A percentile compares a stretch with the other conserved stretches of the same genome.
Conservation (phyloP, 1,140 invertebrate genomes). For the Mylabris phalerata region DNA sequence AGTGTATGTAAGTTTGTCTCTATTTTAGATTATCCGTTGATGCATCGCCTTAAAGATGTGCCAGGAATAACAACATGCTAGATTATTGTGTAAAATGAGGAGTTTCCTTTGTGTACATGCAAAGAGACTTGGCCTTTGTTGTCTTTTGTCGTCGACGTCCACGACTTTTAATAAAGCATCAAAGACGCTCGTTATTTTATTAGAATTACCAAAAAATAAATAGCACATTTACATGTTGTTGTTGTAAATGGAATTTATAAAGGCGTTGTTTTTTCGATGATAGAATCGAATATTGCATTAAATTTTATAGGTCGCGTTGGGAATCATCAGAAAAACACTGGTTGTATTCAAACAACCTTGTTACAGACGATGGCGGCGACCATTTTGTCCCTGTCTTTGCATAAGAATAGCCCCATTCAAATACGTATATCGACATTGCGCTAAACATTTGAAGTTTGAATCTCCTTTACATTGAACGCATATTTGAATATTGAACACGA, state of each 20-base stretch:
- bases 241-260: background rate
- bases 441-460: conserved; percentile 31
- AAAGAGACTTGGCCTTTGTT: conserved; percentile 9
- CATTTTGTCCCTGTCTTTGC: conserved; percentile 35
- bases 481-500: conserved; percentile 28
- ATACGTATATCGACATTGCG: conserved; percentile 22
- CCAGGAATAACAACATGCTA: conserved; percentile 18
- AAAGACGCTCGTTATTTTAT: conserved; percentile 6
- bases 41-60: conserved; percentile 21
- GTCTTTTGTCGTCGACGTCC: conserved; percentile 2
- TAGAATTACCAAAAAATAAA: background rate
- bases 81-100: conserved; percentile 17
- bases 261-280: background rate
- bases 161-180: background rate
- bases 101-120: conserved; percentile 16
- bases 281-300: conserved; percentile 29
- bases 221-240: background rate
- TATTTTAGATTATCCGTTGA: conserved; percentile 18
- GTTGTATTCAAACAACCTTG: conserved; percentile 31
- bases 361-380: conserved; percentile 24
- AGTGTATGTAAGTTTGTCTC: conserved; percentile 1
- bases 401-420: conserved; percentile 33
- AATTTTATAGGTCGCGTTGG: conserved; percentile 24
- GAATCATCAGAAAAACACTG: conserved; percentile 27
- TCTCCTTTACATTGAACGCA: conserved; percentile 25